Base-by-base conservation (phyloP, 2,888 invertebrate genomes). In the Mesorhabditis belari region DNA sequence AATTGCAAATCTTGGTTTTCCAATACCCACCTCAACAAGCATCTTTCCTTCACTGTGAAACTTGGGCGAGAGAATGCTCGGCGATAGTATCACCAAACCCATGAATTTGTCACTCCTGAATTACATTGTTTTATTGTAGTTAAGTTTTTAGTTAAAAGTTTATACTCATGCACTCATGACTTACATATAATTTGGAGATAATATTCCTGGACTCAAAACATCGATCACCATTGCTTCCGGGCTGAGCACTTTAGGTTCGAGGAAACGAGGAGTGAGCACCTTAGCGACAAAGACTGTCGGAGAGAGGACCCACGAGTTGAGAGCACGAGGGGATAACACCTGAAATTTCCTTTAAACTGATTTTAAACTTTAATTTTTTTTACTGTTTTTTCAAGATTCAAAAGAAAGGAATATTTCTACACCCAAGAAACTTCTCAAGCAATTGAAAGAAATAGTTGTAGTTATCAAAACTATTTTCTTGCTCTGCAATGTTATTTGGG, bases 221-320 rank as follows among this genome's bases (percentile, higher is more conserved):
- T 73, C 68, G 50, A 77, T 71, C n/a, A 75, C 71, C 19, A 77
- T 51, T 21, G 72, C 70, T 63, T 77, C 74, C 4, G 77, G 77
- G 28, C 73, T 72, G 17, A 76, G 67, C 25, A 77, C 67, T 54
- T 74, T 61, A 0, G 73, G 65, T 59, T 76, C 77, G 12, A 77
- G 61, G 24, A 73, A 65, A 52, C 72, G 65, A 19, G 77, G 76
- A 26, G 77, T 66, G 3, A 71, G 55, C 0, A 71, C 68, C 64
- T 71, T 68, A 2, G 65, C 65, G 23, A 67, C 66, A 21, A 71
- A 50, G 5, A 74, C 77, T 69, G 77, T 77, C 5, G 77, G 77
- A 9, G 73, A 71, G 6, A 77, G 64, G 4, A 76, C 72, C 70
- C 71, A 75, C 4, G 74, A 70, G 49, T 70, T 70, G 24, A 77